Evolutionary conservation across 1,140 invertebrate genomes (phyloP), one percentile per base, ranked within the genome.

Genomic region (Hestina assimilis): DNA sequence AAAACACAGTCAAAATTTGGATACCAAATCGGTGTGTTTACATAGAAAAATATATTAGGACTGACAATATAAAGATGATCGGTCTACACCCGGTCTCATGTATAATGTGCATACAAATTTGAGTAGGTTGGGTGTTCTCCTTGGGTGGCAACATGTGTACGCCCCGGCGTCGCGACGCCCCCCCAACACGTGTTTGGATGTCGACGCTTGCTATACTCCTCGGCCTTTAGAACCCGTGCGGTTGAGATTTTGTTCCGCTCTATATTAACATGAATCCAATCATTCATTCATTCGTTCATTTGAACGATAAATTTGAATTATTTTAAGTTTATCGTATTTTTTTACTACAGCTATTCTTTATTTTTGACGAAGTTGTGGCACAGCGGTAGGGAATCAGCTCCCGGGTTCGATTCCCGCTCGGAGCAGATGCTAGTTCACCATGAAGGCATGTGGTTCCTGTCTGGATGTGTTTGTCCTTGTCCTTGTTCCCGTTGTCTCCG

Each of bases 101-200:
- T 81, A 76, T 83, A 74, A 86, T 86, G 83, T 84, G 78, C 83
- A 86, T 86, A 83, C 78, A 81, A 83, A 85, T 85, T 74, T 72
- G 72, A 76, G 69, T 70, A 69, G 72, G 73, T 59, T 70, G 71
- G 72, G 73, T 60, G 74, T 59, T 67, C 29, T 38, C 65, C 66
- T 63, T 42, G 56, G 51, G 35, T 51, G 43, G 53, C 47, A 61
- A 80, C 78, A 79, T 71, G 67, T 84, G 79, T 79, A 69, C 69
- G 70, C 77, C 73, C 52, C 26, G 23, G 65, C 65, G 69, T 74
- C 72, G 69, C 67, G 66, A 64, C 65, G 62, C 55, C 9, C 46
- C 61, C 66, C 54, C 56, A 51, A 63, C 61, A 59, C 24, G 50
- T 63, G 61, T 59, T 15, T 52, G 29, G 11, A 35, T 26, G 47